Base-by-base conservation (phyloP, 2,113 vertebrate genomes). In the Thunnus maccoyii region DNA sequence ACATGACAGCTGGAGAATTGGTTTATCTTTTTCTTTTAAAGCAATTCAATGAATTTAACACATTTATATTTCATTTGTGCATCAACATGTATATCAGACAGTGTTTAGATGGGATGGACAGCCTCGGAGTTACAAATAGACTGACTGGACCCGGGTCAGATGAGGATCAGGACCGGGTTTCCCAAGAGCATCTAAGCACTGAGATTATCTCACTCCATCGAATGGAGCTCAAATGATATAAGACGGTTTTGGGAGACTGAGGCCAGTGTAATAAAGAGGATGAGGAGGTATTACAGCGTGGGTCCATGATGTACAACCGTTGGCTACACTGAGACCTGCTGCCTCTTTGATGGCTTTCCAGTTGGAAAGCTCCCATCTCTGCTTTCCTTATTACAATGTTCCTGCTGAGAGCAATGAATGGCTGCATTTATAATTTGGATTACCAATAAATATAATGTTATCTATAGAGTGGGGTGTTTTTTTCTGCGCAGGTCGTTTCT, bases 171-270 rank as follows among this genome's bases (percentile, higher is more conserved):
- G 18, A 44, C 57, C 1, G 0, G 20, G 58, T 78, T 84, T 73
- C 74, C 64, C 55, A 55, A 74, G 69, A 72, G 58, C 72, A 75
- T 64, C 56, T 63, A 20, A 89, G 57, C 75, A 57, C 44, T 9
- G n/a, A 22, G 76, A 87, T 90, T 77, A 88, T 71, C 61, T 78
- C 75, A 79, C 70, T 75, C 71, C 44, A 64, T n/a, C 48, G 47
- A 80, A 75, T 57, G 0, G 30, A 51, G 54, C 27, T 76, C 60
- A 81, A 85, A 50, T 47, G 61, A 80, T 72, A 36, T 58, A 9
- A 44, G 51, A 74, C 3, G 15, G 60, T 65, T 81, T 78, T 64
- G 72, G n/a, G 61, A 75, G 25, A 51, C 56, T 1, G 2, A 55
- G 72, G 58, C 14, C 3, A 7, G 30, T 58, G 74, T 63, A 67